Evolutionary conservation across 2,797 vertebrate genomes (phyloP), one percentile per base, ranked within the genome.

Genomic region (Bovichtus variegatus): DNA sequence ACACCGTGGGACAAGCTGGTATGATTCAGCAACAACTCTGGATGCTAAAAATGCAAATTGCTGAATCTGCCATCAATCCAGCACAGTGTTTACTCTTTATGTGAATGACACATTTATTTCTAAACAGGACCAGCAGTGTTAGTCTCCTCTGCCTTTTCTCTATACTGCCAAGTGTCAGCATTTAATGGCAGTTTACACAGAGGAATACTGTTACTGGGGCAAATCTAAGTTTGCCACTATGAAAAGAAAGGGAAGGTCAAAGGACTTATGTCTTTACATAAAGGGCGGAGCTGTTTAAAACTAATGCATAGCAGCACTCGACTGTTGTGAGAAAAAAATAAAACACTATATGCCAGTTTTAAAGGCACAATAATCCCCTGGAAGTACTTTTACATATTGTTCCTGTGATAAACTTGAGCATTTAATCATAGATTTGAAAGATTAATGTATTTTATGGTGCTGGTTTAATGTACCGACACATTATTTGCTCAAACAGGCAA

Each of bases 111-210:
- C 71, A 25, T 78, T 77, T 78, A 71, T 71, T 5, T 72, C 60
- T n/a, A 65, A 82, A 91, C 88, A 90, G 71, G 55, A 21, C 65
- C 2, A 7, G 58, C 76, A 74, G 78, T 90, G 90, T 92, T 25
- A 3, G 27, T n/a, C 27, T 50, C 0, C 49, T 10, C 55, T 41
- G 55, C 40, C 53, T 51, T 51, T 66, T 64, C 74, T 64, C 34
- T 47, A 0, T 21, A 9, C 12, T 2, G 10, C 65, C 31, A 23
- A 46, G 85, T 27, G 82, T 78, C 84, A 61, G 76, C 38, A 6
- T 75, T 78, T 16, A 69, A 49, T 67, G 64, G 10, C 2, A 44
- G 59, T 71, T 57, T 58, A 65, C 68, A 78, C 70, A 81, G 71
- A 81, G 61, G 46, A 21, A 15, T 1, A 44, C 50, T 77, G 54